These are phyloP conservation scores for Netelia melanura DNA, from an alignment of 2,888 invertebrate genomes.

Conservation along the genomic window DNA sequence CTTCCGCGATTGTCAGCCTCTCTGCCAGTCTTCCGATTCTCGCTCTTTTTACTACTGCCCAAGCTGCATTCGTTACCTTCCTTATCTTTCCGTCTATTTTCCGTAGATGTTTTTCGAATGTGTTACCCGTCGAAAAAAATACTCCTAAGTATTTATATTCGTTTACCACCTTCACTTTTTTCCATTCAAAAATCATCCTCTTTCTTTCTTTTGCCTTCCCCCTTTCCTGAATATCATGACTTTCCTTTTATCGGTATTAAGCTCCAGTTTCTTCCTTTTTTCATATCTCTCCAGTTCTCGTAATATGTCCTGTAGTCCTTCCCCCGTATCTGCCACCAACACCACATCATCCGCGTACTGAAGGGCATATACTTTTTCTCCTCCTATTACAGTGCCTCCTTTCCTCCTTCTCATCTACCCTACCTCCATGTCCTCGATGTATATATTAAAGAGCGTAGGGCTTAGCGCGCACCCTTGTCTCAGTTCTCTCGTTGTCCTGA, in stretches of 20 bases:
- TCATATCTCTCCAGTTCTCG: constrained; percentile 55
- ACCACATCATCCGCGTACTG: constrained; percentile 69
- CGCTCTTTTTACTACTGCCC: no score
- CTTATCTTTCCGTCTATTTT: no score
- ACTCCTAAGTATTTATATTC: not conserved
- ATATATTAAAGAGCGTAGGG: no score
- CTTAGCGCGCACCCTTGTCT: no score
- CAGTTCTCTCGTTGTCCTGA: no score
- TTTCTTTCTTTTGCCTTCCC: constrained; percentile 49
- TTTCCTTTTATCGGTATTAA: constrained; percentile 60
- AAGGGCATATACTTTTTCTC: no score
- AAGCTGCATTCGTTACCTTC: constrained; percentile 1
- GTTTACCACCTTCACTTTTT: constrained; percentile 58
- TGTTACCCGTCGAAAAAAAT: not conserved
- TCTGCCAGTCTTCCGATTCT: no score
- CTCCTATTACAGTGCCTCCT: no score
- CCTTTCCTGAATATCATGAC: constrained; percentile 61
- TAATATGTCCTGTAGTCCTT: no score
- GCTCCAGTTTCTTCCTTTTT: constrained; percentile 30
- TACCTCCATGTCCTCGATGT: no score
- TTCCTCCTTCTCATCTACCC: no score
- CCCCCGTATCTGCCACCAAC: no score
- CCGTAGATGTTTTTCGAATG: not conserved
- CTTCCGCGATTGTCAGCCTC: constrained; percentile 43
- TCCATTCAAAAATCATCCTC: constrained; percentile 48